Conservation (phyloP, 2,113 vertebrate species). For the Anser brachyrhynchus region DNA sequence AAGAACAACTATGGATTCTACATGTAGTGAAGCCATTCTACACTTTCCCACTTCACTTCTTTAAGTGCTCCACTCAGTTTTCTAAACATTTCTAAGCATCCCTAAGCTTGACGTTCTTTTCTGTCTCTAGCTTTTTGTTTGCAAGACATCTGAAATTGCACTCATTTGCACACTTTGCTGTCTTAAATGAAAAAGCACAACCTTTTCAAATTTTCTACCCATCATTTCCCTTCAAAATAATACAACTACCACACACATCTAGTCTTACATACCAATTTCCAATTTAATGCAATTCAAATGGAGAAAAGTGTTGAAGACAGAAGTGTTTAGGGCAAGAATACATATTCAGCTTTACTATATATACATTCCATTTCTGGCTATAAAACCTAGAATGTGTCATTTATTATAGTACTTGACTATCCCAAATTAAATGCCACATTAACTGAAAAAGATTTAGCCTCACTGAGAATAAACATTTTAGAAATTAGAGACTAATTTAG, state of each 20-base stretch:
- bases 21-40: neutral
- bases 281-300: constrained; percentile 33
- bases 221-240: neutral
- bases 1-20: neutral
- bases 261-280: neutral
- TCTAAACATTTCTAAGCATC: neutral
- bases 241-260: neutral
- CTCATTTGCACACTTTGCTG: neutral
- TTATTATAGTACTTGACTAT: neutral
- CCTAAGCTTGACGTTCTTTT: neutral
- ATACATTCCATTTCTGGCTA: neutral
- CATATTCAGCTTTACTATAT: constrained; percentile 21
- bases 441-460: neutral
- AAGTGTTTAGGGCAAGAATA: constrained; percentile 10
- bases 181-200: neutral
- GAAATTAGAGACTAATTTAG: neutral
- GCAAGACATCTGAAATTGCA: neutral
- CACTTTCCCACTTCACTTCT: neutral
- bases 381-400: neutral
- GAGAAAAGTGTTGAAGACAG: neutral
- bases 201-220: neutral
- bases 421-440: neutral
- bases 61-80: neutral
- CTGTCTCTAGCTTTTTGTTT: neutral
- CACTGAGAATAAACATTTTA: neutral